phyloP scores from a whole-genome alignment of 2,888 invertebrate species.

The Malthinus flaveolus region DNA sequence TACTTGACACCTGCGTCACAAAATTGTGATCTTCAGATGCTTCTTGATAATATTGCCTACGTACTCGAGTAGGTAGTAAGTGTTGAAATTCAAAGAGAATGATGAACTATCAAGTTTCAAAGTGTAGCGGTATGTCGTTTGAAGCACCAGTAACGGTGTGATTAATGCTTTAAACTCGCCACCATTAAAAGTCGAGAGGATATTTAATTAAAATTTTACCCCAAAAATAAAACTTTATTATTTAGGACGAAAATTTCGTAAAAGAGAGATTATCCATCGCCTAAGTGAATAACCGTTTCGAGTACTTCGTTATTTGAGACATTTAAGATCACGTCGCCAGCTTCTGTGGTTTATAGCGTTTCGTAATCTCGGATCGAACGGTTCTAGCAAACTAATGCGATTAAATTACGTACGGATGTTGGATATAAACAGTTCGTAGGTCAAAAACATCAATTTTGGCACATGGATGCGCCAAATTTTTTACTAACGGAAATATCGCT shows the following conservation, averaged over 20 bases:
- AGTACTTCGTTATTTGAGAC: constrained; percentile 29
- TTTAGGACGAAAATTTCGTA: constrained; percentile 6
- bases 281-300: constrained; percentile 18
- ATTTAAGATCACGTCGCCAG: constrained; percentile 27
- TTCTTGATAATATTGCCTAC: constrained; percentile 16
- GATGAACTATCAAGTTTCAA: constrained; percentile 24
- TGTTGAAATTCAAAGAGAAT: constrained; percentile 26
- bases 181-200: neutral
- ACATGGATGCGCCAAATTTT: constrained; percentile 9
- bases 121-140: constrained; percentile 6
- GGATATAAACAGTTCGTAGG: constrained; percentile 34
- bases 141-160: constrained; percentile 1
- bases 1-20: constrained; percentile 19
- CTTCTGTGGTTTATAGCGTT: constrained; percentile 40
- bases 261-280: constrained; percentile 22
- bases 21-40: constrained; percentile 15
- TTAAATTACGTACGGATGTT: constrained; percentile 37
- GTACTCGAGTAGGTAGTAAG: constrained; percentile 14
- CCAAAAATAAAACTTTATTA: constrained; percentile 5
- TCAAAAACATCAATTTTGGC: constrained; percentile 26
- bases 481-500: constrained; percentile 40
- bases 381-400: constrained; percentile 40
- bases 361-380: constrained; percentile 39
- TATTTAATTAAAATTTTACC: constrained; percentile 7
- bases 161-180: neutral